Base-by-base conservation (phyloP, 2,797 vertebrate genomes). In the Ptychadena robeensis region DNA sequence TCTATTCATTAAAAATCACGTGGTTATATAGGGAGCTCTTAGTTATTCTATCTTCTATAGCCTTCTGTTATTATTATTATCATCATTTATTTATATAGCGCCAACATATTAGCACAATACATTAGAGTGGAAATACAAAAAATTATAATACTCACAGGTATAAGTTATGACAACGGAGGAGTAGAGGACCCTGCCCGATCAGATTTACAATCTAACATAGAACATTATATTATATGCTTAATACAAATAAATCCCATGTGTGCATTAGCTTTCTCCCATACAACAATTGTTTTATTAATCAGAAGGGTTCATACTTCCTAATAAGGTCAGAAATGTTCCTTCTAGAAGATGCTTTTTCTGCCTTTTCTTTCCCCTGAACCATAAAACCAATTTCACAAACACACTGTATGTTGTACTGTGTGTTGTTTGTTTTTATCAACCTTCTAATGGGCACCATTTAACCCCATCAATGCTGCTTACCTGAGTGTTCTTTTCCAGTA, bases 261-360 rank as follows among this genome's bases (percentile, higher is more conserved):
- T 84, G 77, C 57, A 80, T 84, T 74, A 38, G 61, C 64, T 80
- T 80, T 74, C 82, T 74, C 69, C 35, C 65, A 79, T 73, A 48
- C 82, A 74, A 48, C 22, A 59, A 61, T 61, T 84, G 70, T 84
- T 64, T 44, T 80, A 80, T 84, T 84, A 84, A 84, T 84, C 82
- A 69, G 48, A 80, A 70, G 75, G n/a, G 30, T 32, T 61, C 34
- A 84, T 70, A 84, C 53, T 84, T 84, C 82, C 82, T 66, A 84
- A 84, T 79, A 84, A 74, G 82, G 82, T 70, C 35, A 80, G 70
- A 80, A 80, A 84, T 80, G 70, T 80, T 65, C 48, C 53, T 79
- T 37, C 32, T 35, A 68, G 69, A 30, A 40, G 70, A 48, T 28
- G 70, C 76, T 74, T n/a, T n/a, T n/a, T 79, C 76, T 84, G 70